Evolutionary conservation across 2,888 invertebrate genomes (phyloP), one percentile per base, ranked within the genome.

Genomic region (Andricus curvator): DNA sequence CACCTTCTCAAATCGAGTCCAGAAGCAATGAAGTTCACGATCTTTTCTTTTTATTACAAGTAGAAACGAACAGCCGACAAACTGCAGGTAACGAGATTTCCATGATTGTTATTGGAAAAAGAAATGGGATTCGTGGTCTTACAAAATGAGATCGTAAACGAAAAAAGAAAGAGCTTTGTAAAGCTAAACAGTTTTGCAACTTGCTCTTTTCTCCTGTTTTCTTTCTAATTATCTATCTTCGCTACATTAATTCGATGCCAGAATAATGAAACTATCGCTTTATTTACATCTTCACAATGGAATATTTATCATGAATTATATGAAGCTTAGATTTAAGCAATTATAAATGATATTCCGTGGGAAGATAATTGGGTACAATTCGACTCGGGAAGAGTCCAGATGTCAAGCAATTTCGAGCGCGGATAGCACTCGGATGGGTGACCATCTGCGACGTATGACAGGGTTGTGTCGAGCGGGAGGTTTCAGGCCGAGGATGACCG

Each of bases 91-190:
- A 70, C 70, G 48, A 70, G 70, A 70, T 70, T 70, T 44, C 51
- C 20, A 70, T 29, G 70, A 51, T 70, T 70, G 51, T 70, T 70
- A 70, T 70, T 70, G 70, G 70, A 29, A 70, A 29, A 11, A 22
- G 68, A 68, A 68, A 68, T 48, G 51, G 70, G 15, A 70, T 68
- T 67, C 37, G 37, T 15, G 44, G 44, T 22, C 22, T 48, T 70
- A 29, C 70, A 51, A 70, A 70, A 70, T 70, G 51, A 70, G 51
- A 70, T 70, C 70, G 70, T 70, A 70, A 51, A 70, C 20, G 70
- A 70, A 48, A 70, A 70, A 70, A 48, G 70, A 48, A 51, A 9
- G 70, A 70, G 20, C 22, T 48, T 17, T 51, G 15, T 20, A 51
- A 70, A 70, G 25, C 20, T 70, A 29, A 70, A 70, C 17, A 51